Evolutionary conservation across 2,888 invertebrate genomes (phyloP).

Genomic region (Nomada fucata): DNA sequence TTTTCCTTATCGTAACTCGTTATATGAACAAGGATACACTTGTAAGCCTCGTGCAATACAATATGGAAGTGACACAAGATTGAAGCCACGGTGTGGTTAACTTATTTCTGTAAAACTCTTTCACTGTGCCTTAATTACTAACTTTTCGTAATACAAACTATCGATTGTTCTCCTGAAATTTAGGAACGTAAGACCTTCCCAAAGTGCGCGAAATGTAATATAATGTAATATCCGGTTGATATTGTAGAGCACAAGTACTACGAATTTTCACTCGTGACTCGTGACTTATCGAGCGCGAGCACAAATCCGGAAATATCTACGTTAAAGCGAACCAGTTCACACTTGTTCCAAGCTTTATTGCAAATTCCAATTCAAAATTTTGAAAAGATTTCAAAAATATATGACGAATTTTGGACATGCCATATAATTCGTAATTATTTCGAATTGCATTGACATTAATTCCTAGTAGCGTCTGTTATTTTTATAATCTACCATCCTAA

Average conservation of each 20-base stretch:
- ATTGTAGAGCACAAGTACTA: background rate
- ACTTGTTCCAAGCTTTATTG: background rate
- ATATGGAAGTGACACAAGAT: background rate
- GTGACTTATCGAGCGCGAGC: slow-evolving; percentile 7
- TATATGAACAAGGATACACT: background rate
- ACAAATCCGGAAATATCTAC: slow-evolving; percentile 8
- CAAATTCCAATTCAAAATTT: slow-evolving; percentile 13
- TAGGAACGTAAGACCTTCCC: background rate
- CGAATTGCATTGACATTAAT: background rate
- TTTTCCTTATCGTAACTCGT: background rate
- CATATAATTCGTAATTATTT: background rate
- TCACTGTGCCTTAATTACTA: background rate
- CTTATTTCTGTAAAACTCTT: background rate
- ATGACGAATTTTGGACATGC: background rate
- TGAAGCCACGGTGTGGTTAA: slow-evolving; percentile 38
- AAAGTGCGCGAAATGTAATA: background rate
- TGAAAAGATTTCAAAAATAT: background rate
- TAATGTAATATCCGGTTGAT: background rate
- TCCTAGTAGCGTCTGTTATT: background rate
- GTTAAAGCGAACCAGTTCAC: slow-evolving; percentile 18
- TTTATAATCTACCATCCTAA: background rate
- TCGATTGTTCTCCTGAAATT: background rate
- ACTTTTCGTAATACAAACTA: background rate
- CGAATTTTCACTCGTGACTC: slow-evolving; percentile 7
- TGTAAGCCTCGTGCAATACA: background rate